Evolutionary conservation across 1,140 invertebrate genomes (phyloP).

Genomic region (Bombus pyrosoma): DNA sequence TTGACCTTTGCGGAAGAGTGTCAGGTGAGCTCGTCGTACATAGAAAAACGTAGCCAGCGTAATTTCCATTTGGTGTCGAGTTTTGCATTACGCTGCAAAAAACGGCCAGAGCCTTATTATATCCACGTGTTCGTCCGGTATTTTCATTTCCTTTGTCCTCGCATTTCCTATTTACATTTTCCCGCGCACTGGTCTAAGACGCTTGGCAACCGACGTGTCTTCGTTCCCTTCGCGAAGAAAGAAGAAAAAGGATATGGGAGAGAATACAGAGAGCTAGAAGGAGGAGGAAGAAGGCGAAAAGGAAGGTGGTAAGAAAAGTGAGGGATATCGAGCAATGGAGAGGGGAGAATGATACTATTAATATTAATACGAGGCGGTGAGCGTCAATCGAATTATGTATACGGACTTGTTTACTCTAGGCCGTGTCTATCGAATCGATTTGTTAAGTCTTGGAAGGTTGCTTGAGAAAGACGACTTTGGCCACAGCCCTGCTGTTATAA

Average conservation of each 20-base stretch:
- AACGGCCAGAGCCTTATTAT: neutral
- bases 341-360: constrained; percentile 21
- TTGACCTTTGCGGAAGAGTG: constrained; percentile 28
- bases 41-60: neutral
- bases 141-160: constrained; percentile 31
- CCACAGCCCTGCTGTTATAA: neutral
- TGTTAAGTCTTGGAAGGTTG: constrained; percentile 8
- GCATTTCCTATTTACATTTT: constrained; percentile 28
- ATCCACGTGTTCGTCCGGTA: neutral
- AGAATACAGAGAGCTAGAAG: neutral
- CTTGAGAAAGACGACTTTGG: neutral
- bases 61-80: constrained; percentile 32
- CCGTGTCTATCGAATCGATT: constrained; percentile 40
- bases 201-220: neutral
- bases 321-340: neutral
- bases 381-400: constrained; percentile 33
- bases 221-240: neutral
- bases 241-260: neutral
- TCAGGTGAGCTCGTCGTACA: neutral
- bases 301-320: neutral
- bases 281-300: too few relatives aligned
- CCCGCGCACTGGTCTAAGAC: too few relatives aligned
- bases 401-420: constrained; percentile 23
- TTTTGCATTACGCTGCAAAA: constrained; percentile 23
- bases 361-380: constrained; percentile 21